Evolutionary conservation across 2,797 vertebrate genomes (phyloP), one percentile per base, ranked within the genome.

Genomic region (Sciaenops ocellatus): DNA sequence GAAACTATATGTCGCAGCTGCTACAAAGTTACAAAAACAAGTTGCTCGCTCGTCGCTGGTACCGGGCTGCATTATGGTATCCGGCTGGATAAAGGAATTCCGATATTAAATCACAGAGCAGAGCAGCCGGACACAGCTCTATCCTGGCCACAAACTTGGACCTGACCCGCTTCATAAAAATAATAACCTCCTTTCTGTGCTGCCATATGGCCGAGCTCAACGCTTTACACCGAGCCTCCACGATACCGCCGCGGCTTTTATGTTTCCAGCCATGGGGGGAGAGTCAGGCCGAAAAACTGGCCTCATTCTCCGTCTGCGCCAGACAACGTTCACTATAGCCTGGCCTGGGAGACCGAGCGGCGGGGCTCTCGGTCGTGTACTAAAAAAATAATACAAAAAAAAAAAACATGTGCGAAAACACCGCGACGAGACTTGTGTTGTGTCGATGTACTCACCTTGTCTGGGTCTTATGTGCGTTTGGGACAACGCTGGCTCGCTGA

Each of bases 11-110:
- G 51, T 38, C 22, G 46, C 73, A 41, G 83, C 76, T 18, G 72
- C 76, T 60, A 24, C 81, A 92, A 95, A 94, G 87, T 95, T 94
- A 51, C 54, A 86, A 80, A 89, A 92, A 91, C 90, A 91, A 95
- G 80, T 93, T 87, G 16, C 17, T 84, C 38, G 57, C 69, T 54
- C 11, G 73, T 63, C 38, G 70, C 83, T 69, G 71, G 66, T 79
- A 22, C 73, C 50, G 62, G 65, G 80, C 80, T 85, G 85, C 69
- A 57, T 68, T 64, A 73, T 18, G 74, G 87, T 72, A 65, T 64
- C 72, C 46, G 68, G 60, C 73, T 76, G 76, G 73, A 89, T 77
- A 76, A 84, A 86, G 85, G 83, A 81, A 92, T 88, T 74, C 89
- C 74, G 63, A 77, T 64, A 76, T 81, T 78, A 85, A 81, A 84